Evolutionary conservation across 2,888 invertebrate species (phyloP), one percentile per base, ranked within the genome.

Genomic region (Chironomus tentans): DNA sequence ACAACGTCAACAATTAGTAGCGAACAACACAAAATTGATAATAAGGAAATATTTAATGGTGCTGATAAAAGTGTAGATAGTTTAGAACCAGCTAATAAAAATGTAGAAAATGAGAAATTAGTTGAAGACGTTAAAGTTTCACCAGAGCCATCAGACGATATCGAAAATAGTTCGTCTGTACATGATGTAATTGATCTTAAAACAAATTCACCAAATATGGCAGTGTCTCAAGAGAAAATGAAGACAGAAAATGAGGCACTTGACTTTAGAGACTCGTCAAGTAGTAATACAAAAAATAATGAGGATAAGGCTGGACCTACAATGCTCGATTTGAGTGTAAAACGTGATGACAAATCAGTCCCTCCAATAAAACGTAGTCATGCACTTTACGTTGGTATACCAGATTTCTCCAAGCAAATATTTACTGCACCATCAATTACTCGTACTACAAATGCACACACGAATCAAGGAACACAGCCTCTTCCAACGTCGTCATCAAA

Each of bases 351-450:
- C 6, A 74, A 74, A 50, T n/a, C 22, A 22, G 68, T 68, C 28
- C 74, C 74, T 15, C 68, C 68, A n/a, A 74, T 74, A 12, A 74
- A 74, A 47, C 21, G 68, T 48, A 74, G 46, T 47, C 65, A 74
- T 28, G 65, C 74, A 22, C 28, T 74, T 5, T 74, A 74, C n/a
- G 50, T 74, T 15, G 68, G 68, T 6, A 28, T 74, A 22, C 74
- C 74, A n/a, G 74, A 74, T n/a, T 74, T 74, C 46, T 68, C 74
- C 6, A 74, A 74, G 68, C 65, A 74, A 74, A 74, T 74, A 22
- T 74, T 68, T 47, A 15, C 74, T n/a, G 74, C 74, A 46, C 74
- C 74, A 22, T 74, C 68, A 47, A 74, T 74, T 21, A 68, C 22
- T 68, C 47, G 48, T 15, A 12, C 21, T 7, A 21, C 70, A 70